Base-by-base conservation (phyloP, 2,797 vertebrate species). In the Nasua narica region DNA sequence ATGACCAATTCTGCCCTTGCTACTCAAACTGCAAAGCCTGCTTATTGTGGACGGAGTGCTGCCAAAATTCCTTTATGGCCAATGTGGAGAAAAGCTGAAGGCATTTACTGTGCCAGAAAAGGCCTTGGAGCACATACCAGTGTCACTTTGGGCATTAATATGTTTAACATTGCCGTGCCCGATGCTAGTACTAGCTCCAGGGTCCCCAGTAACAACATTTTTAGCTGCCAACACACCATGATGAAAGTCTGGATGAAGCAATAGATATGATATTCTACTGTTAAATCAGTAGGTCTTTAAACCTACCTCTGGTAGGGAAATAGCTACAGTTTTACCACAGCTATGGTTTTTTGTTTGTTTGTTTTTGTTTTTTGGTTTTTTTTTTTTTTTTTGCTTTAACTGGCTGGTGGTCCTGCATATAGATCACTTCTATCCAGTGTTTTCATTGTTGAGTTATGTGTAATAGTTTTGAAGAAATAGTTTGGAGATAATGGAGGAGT, bases 61-160 rank as follows among this genome's bases (percentile, higher is more conserved):
- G 99, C 99, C 99, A 99, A 99, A 99, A 99, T 99, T 99, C 99
- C 8, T 99, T 99, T 98, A 99, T 99, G 99, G 99, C 99, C 98
- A 99, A 99, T 16, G 99, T 99, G 13, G 99, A 99, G 99, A 99
- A 99, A 99, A 99, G 99, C 99, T 99, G 98, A 99, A 99, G 99
- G 99, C 99, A 84, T 99, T 99, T 97, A 99, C 99, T 5, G 99
- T 99, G 98, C 99, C 99, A 52, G 99, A 99, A 98, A 99, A 99
- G 98, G 99, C 99, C 92, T 99, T 99, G 98, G 99, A 99, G 98
- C 99, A 99, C 99, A 99, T n/a, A n/a, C 99, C 87, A 98, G 99
- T 93, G 99, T 99, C 97, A 99, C 99, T 97, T 99, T 99, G 98
- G 99, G 99, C 98, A 99, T 99, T 99, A 99, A 99, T 96, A 99